These are phyloP conservation scores for Artibeus jamaicensis DNA, from an alignment of 2,797 vertebrate genomes.

Conservation along the genomic window DNA sequence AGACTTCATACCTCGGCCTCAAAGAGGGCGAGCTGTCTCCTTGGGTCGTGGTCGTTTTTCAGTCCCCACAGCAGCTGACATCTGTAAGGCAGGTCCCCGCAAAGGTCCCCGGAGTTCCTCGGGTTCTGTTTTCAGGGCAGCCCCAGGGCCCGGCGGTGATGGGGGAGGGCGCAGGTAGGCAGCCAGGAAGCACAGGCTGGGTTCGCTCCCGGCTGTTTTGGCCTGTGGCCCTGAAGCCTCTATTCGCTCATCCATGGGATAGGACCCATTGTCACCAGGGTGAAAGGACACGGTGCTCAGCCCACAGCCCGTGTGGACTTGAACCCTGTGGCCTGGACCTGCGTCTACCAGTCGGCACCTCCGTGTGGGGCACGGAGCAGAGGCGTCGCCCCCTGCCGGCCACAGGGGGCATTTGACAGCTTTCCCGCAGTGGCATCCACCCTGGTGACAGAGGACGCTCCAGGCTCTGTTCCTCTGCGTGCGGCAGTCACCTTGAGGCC, in stretches of 20 bases:
- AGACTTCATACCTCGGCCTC: neutral
- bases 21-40: neutral
- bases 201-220: neutral
- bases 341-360: neutral
- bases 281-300: rapidly evolving
- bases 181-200: too few relatives aligned
- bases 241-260: neutral
- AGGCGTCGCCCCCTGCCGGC: neutral
- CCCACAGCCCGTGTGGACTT: too few relatives aligned
- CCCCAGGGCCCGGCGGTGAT: too few relatives aligned
- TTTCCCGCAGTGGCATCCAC: rapidly evolving
- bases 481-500: neutral
- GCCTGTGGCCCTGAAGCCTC: neutral
- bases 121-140: neutral
- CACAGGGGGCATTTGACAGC: rapidly evolving
- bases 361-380: neutral
- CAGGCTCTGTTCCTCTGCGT: neutral
- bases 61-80: neutral
- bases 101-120: too few relatives aligned
- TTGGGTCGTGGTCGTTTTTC: too few relatives aligned
- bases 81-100: neutral
- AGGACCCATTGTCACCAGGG: rapidly evolving
- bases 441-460: neutral
- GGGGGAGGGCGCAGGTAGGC: too few relatives aligned
- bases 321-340: neutral